Conservation (phyloP, 2,888 invertebrate species). For the Electrophaes corylata region DNA sequence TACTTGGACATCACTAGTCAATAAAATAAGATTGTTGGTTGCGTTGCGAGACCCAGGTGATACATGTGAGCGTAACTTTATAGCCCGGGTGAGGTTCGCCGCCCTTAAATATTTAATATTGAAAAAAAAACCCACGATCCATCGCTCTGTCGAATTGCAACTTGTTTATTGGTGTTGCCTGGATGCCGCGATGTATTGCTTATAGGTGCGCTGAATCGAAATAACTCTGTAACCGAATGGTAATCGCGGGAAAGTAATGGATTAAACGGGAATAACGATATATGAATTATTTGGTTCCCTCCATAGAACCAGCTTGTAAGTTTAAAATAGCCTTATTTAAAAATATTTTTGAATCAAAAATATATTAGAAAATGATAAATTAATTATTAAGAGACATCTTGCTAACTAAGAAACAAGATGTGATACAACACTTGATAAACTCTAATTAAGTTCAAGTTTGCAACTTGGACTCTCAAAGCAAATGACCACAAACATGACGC, state of each 20-base stretch:
- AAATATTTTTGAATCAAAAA: no score
- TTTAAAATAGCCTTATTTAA: neutral
- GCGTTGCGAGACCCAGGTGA: conserved; percentile 69
- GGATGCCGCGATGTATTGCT: conserved; percentile 38
- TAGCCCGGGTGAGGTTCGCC: conserved; percentile 74
- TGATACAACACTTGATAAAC: no score
- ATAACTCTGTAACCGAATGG: conserved; percentile 31
- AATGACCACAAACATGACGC: no score
- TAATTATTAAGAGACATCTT: no score
- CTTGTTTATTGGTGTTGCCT: conserved; percentile 61
- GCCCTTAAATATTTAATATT: conserved; percentile 78
- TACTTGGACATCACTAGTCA: conserved; percentile 56
- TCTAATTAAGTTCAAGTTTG: no score
- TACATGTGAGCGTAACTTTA: conserved; percentile 76
- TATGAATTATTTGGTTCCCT: neutral
- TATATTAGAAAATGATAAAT: no score
- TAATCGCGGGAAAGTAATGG: conserved; percentile 1
- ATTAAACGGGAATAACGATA: neutral
- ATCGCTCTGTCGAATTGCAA: conserved; percentile 61
- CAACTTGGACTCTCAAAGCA: no score
- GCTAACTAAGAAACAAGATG: neutral
- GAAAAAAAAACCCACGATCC: conserved; percentile 66
- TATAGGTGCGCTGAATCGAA: conserved; percentile 42
- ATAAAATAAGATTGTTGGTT: conserved; percentile 76
- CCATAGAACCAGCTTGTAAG: neutral